Evolutionary conservation across 2,888 invertebrate genomes (phyloP), one percentile per base, ranked within the genome.

Genomic region (Adelognathus sp.): DNA sequence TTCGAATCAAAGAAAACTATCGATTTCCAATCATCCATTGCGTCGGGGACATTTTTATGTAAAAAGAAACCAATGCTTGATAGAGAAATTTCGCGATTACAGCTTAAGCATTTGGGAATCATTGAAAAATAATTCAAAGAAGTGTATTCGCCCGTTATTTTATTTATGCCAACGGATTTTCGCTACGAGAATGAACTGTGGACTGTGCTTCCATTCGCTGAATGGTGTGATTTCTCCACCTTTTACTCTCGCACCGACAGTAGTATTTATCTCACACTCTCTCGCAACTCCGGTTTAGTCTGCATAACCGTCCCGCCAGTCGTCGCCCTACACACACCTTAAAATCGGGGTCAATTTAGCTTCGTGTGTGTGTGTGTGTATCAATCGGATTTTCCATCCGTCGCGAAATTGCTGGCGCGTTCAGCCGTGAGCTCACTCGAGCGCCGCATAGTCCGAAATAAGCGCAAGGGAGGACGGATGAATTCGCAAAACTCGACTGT

Each of bases 301-400:
- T 41, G 24, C 16, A 41, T 14, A 21, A 44, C 16, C 29, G 11
- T 44, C 61, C 27, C 27, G n/a, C 14, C 14, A 9, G 2, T 41
- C 14, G 2, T 14, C 41, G 14, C 3, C 14, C 27, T 11, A 33
- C 14, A n/a, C 11, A 14, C 36, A 36, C 46, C 33, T 21, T 16
- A 5, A 33, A 66, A 66, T 52, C 16, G 66, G 21, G 66, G 66
- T 52, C 52, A 52, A 50, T 66, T 33, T 52, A 52, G 66, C 52
- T 66, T 66, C 24, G 39, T 39, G 24, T 44, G 29, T 63, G 18
- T 27, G 46, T 14, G 6, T 63, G 14, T 29, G 7, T n/a, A n/a
- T 6, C 24, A 46, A 66, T 33, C 36, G 50, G 24, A 66, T 66
- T 66, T 36, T 52, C 66, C 52, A 66, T 66, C 66, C 14, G 52